phyloP scores from a whole-genome alignment of 1,140 invertebrate genomes.

The Vanessa tameamea region DNA sequence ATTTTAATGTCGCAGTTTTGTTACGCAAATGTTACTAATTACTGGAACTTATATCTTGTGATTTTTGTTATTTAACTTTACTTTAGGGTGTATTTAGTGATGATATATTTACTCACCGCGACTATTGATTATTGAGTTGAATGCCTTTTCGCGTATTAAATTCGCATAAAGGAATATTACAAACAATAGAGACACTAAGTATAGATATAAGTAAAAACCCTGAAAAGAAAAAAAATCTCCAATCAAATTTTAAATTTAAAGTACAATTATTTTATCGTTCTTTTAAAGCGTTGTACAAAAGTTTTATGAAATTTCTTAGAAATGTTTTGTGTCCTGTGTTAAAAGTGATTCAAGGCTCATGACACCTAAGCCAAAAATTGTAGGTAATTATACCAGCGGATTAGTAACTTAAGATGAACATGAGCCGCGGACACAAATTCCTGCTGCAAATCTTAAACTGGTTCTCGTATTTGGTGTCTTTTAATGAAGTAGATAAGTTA shows the following conservation, averaged over 20 bases:
- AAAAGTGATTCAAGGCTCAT: no score
- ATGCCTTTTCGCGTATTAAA: slow-evolving; percentile 71
- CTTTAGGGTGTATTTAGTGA: slow-evolving; percentile 35
- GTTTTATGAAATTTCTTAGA: no score
- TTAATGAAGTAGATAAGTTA: neutral
- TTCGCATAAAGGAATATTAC: slow-evolving; percentile 91
- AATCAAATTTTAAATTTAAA: neutral
- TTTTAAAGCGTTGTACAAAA: no score
- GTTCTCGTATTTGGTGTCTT: no score
- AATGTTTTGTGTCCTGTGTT: no score
- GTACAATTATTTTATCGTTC: no score
- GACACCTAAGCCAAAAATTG: no score
- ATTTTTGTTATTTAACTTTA: slow-evolving; percentile 45
- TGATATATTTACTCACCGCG: slow-evolving; percentile 55
- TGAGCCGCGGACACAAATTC: no score
- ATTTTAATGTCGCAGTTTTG: slow-evolving; percentile 78
- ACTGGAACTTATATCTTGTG: slow-evolving; percentile 44
- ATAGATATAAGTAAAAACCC: slow-evolving; percentile 93
- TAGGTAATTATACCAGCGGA: no score
- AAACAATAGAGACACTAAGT: slow-evolving; percentile 88
- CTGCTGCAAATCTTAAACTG: no score
- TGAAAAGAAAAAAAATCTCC: slow-evolving; percentile 71
- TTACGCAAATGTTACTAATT: slow-evolving; percentile 76
- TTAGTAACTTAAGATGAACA: no score
- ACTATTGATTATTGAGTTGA: slow-evolving; percentile 66